Evolutionary conservation across 2,797 vertebrate species (phyloP).

Genomic region (Galaxias olidus): DNA sequence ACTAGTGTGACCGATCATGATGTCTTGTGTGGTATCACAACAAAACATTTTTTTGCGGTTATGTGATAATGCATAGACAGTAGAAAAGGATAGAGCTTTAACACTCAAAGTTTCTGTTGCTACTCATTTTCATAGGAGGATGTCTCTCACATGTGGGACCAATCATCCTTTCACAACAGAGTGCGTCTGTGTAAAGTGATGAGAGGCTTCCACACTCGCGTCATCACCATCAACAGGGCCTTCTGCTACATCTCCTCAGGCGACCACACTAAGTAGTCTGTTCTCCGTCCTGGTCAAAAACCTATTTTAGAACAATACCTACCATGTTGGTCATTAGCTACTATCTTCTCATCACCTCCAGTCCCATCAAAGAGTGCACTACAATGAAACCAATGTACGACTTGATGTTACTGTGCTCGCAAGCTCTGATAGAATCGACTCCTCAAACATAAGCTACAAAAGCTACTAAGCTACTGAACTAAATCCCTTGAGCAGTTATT

Average conservation of each 20-base stretch:
- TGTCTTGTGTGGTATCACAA: background rate
- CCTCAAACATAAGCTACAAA: too few species aligned
- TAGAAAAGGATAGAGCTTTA: too few species aligned
- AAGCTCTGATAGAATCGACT: too few species aligned
- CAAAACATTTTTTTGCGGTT: background rate
- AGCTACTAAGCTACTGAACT: slow-evolving; percentile 8
- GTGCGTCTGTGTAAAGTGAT: slow-evolving; percentile 76
- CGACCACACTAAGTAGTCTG: slow-evolving; percentile 56
- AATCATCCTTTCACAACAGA: slow-evolving; percentile 52
- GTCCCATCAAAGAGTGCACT: slow-evolving; percentile 12
- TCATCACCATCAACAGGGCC: slow-evolving; percentile 81
- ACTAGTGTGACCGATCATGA: background rate
- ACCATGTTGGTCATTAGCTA: slow-evolving; percentile 1
- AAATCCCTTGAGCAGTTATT: slow-evolving; percentile 21
- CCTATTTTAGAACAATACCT: background rate
- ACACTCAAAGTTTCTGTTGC: too few species aligned
- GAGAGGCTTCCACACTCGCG: slow-evolving; percentile 77
- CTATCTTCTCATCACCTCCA: too few species aligned
- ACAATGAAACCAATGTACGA: slow-evolving; percentile 4
- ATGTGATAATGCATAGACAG: too few species aligned
- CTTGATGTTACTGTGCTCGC: too few species aligned
- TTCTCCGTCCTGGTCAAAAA: background rate
- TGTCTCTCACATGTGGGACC: slow-evolving; percentile 13
- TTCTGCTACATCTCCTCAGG: slow-evolving; percentile 76
- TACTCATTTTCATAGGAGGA: slow-evolving; percentile 16